Conservation (phyloP, 2,797 vertebrate genomes). For the Falco novaeseelandiae region DNA sequence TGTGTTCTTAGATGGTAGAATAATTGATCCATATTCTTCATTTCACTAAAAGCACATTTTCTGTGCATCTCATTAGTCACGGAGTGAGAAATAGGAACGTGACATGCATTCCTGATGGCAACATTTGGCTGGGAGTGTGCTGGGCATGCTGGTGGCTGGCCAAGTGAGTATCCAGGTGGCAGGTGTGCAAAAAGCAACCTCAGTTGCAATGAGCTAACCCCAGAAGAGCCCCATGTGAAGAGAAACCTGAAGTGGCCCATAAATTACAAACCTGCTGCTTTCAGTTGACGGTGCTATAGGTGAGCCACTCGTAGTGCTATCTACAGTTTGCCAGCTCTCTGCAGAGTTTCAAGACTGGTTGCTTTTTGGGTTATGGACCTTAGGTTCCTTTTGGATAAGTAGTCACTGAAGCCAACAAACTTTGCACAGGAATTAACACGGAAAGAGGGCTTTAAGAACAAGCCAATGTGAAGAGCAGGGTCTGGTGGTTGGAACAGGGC, state of each 20-base stretch:
- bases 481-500: background rate
- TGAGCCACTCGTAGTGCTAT: background rate
- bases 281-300: background rate
- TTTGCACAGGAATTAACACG: background rate
- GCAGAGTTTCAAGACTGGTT: background rate
- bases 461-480: background rate
- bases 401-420: background rate
- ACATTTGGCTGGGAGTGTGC: background rate
- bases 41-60: background rate
- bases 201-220: background rate
- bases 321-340: background rate
- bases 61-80: background rate
- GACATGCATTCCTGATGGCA: background rate
- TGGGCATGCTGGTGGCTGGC: background rate
- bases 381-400: background rate
- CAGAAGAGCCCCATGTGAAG: background rate
- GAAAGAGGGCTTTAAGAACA: background rate
- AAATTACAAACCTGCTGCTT: background rate
- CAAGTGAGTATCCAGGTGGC: accelerated
- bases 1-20: background rate
- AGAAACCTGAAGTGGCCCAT: background rate
- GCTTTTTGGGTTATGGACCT: background rate
- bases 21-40: background rate
- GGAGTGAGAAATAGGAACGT: background rate
- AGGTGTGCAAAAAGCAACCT: background rate